phyloP scores from a whole-genome alignment of 2,888 invertebrate species.

The Drosophila tripunctata region DNA sequence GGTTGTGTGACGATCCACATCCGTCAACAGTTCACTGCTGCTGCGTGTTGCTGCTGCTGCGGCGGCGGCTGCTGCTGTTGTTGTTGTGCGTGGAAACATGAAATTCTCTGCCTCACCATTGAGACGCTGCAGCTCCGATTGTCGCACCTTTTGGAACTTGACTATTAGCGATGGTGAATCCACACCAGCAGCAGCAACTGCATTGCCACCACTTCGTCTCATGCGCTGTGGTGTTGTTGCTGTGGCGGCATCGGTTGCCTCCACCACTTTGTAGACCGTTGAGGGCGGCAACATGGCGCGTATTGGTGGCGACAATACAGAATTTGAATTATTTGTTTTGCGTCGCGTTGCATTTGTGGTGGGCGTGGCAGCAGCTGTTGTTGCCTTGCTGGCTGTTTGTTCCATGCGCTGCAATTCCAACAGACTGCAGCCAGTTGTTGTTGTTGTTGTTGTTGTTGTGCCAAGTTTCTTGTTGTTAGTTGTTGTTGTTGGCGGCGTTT shows the following conservation, averaged over 20 bases:
- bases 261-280: slow-evolving; percentile 82
- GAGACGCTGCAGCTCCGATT: slow-evolving; percentile 89
- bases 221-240: slow-evolving; percentile 53
- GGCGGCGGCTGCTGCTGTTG: too few species aligned
- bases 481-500: slow-evolving; percentile 26
- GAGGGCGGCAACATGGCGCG: slow-evolving; percentile 83
- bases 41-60: slow-evolving; percentile 69
- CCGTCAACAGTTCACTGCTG: slow-evolving; percentile 84
- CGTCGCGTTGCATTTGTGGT: slow-evolving; percentile 50
- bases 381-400: slow-evolving; percentile 38
- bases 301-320: slow-evolving; percentile 79
- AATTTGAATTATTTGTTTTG: slow-evolving; percentile 59
- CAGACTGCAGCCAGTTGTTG: slow-evolving; percentile 40
- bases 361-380: slow-evolving; percentile 43
- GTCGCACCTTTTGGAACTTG: slow-evolving; percentile 90
- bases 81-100: slow-evolving; percentile 89
- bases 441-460: slow-evolving; percentile 28
- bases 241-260: slow-evolving; percentile 63
- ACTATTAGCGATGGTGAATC: slow-evolving; percentile 87
- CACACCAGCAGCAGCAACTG: slow-evolving; percentile 34
- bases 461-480: too few species aligned
- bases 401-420: slow-evolving; percentile 55
- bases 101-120: slow-evolving; percentile 95
- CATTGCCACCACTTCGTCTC: slow-evolving; percentile 46
- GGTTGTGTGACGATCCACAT: slow-evolving; percentile 85